Percentiles rank a stretch among this genome's conserved stretches.
Evolutionary conservation across 2,797 vertebrate genomes (phyloP).

Genomic region (Hapalemur alaotrensis): DNA sequence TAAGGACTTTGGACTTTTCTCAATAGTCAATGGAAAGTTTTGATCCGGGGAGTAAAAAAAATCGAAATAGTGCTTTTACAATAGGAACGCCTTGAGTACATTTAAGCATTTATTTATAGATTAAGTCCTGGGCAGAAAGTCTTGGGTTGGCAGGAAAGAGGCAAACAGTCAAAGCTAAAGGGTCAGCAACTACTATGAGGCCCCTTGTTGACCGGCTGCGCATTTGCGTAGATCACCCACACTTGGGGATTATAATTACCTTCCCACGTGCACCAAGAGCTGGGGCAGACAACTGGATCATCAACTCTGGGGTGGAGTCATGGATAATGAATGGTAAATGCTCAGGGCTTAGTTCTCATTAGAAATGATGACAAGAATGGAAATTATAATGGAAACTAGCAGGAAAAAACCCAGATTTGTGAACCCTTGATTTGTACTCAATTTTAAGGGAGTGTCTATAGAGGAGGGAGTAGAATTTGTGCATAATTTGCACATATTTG

Average conservation of each 20-base stretch:
- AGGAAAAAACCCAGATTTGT: not conserved
- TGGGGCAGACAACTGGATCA: not conserved
- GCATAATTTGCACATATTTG: not conserved
- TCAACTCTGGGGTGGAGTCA: not conserved
- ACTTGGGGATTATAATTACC: not conserved
- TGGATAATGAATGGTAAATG: not conserved
- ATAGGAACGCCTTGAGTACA: not conserved
- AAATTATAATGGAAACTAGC: not conserved
- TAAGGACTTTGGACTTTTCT: not conserved
- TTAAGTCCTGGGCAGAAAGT: not conserved
- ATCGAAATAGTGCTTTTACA: not conserved
- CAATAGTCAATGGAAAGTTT: not conserved
- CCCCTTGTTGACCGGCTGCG: not conserved
- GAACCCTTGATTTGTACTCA: not conserved
- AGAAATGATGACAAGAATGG: not conserved
- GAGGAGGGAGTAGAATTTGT: not conserved
- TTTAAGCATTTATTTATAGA: constrained; percentile 3
- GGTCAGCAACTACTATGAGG: not conserved
- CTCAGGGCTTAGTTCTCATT: not conserved
- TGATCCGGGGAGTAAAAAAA: not conserved
- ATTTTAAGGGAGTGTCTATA: not conserved
- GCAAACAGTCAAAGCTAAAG: not conserved
- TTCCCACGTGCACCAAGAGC: not conserved
- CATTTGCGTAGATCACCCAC: not conserved
- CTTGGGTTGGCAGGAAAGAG: not conserved